These are phyloP conservation scores for Tetramorium alpestre DNA, from an alignment of 1,140 invertebrate species.

Conservation along the genomic window DNA sequence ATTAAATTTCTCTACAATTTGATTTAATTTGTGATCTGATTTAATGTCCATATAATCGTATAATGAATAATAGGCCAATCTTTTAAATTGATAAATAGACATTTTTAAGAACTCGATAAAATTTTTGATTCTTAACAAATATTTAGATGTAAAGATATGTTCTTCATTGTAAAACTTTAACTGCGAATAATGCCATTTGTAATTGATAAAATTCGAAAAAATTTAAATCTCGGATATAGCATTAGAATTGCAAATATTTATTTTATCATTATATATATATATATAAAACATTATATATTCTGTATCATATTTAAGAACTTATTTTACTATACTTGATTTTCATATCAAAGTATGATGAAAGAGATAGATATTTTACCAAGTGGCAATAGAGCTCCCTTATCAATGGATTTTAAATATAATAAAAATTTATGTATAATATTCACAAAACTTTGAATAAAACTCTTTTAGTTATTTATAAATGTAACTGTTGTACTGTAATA, in stretches of 20 bases:
- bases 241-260: conserved; percentile 7
- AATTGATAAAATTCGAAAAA: conserved; percentile 1
- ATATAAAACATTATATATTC: conserved; percentile 6
- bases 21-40: conserved; percentile 22
- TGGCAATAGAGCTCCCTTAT: conserved; percentile 51
- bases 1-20: conserved; percentile 24
- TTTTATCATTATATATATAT: conserved; percentile 1
- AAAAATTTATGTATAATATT: not conserved
- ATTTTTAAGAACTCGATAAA: not conserved
- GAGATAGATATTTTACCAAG: conserved; percentile 44
- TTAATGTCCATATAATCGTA: not conserved
- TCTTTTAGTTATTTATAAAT: not conserved
- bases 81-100: conserved; percentile 6
- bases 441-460: not conserved
- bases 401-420: not conserved
- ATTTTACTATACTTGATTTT: not conserved
- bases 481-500: not conserved
- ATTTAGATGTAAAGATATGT: conserved; percentile 9
- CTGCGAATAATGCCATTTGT: conserved; percentile 20
- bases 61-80: not conserved
- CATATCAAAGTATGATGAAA: not conserved
- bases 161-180: conserved; percentile 19
- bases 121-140: conserved; percentile 15
- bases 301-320: not conserved
- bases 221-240: not conserved